Evolutionary conservation across 37 sponge, comb jelly and placozoan species (phyloP).

Genomic region (Beroe ovata): DNA sequence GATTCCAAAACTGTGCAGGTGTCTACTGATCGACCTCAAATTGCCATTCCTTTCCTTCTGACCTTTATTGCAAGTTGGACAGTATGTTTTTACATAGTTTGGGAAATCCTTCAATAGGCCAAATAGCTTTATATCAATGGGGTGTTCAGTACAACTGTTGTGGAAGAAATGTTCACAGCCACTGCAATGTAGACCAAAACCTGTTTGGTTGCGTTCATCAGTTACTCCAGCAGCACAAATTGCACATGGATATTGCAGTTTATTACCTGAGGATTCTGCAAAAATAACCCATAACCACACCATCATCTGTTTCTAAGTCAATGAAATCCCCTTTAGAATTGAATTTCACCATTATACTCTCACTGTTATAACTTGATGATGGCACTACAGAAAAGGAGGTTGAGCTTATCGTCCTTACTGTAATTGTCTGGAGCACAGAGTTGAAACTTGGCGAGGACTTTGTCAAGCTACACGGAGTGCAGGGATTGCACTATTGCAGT

Average conservation of each 20-base stretch:
- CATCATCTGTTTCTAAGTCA: slow-evolving; percentile 15
- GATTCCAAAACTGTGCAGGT: too few species aligned
- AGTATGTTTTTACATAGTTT: background rate
- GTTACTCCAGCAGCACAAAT: background rate
- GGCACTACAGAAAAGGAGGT: background rate
- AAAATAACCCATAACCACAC: background rate
- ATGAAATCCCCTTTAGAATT: background rate
- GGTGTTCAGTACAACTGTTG: background rate
- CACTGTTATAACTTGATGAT: background rate
- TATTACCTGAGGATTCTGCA: background rate
- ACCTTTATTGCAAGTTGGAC: background rate
- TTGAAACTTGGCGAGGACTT: background rate
- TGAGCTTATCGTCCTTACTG: background rate
- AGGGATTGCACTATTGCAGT: too few species aligned
- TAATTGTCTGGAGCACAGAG: background rate
- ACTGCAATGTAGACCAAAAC: background rate
- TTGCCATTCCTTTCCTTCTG: too few species aligned
- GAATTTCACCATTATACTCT: background rate
- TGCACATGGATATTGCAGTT: background rate
- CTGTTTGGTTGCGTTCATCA: background rate
- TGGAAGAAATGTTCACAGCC: slow-evolving; percentile 1
- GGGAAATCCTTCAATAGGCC: background rate
- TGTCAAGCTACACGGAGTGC: background rate
- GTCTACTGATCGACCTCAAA: too few species aligned
- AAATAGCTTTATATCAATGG: background rate